phyloP scores from a whole-genome alignment of 2,888 invertebrate genomes.

The Parelbella ahira region DNA sequence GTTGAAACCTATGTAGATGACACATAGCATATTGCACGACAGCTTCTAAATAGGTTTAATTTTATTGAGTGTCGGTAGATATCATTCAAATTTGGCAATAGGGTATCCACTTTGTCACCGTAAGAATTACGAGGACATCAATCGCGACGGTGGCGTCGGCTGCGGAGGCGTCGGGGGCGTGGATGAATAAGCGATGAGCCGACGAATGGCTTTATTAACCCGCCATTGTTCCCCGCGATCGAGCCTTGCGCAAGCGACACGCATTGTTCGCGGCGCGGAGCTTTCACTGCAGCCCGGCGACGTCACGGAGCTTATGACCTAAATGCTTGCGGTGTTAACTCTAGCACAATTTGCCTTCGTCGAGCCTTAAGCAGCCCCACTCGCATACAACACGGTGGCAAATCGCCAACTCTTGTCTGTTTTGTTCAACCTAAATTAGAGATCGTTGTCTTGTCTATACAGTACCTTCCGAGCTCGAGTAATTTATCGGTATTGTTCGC shows the following conservation, averaged over 20 bases:
- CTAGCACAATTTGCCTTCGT: slow-evolving; percentile 64
- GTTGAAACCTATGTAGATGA: too few species aligned
- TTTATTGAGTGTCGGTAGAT: background rate
- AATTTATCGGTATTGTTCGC: slow-evolving; percentile 32
- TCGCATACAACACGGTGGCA: slow-evolving; percentile 45
- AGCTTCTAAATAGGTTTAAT: background rate
- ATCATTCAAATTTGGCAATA: slow-evolving; percentile 8
- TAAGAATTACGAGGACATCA: slow-evolving; percentile 57
- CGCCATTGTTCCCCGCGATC: slow-evolving; percentile 70
- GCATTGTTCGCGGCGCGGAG: slow-evolving; percentile 67
- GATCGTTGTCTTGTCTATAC: slow-evolving; percentile 28
- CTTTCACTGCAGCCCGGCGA: slow-evolving; percentile 66
- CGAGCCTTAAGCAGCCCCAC: slow-evolving; percentile 49
- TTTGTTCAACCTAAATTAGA: slow-evolving; percentile 29
- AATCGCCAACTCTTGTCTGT: slow-evolving; percentile 38
- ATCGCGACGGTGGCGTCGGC: slow-evolving; percentile 55
- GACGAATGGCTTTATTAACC: slow-evolving; percentile 78
- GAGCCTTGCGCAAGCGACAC: slow-evolving; percentile 72
- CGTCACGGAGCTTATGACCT: slow-evolving; percentile 62
- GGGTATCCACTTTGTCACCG: slow-evolving; percentile 9
- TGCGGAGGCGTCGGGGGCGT: slow-evolving; percentile 75
- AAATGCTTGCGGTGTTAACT: slow-evolving; percentile 63
- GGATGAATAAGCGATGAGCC: slow-evolving; percentile 79
- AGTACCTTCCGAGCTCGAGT: slow-evolving; percentile 25
- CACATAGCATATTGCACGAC: too few species aligned